Evolutionary conservation across 2,797 vertebrate genomes (phyloP).

Genomic region (Poecilia wingei): DNA sequence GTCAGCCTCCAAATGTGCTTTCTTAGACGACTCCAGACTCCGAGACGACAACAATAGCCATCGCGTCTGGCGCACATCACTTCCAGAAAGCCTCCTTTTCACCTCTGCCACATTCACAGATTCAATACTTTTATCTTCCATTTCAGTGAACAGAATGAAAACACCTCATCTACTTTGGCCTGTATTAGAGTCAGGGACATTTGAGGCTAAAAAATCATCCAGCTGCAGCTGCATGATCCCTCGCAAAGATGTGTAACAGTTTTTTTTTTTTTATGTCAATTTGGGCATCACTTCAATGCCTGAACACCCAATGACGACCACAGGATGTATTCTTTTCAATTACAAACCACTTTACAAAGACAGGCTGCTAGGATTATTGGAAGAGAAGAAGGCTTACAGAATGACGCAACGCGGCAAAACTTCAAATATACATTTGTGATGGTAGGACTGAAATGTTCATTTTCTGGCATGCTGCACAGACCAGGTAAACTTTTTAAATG

Average conservation of each 20-base stretch:
- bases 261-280: not conserved
- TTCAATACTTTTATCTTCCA: constrained; percentile 13
- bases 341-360: not conserved
- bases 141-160: not conserved
- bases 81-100: constrained; percentile 25
- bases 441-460: not conserved
- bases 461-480: not conserved
- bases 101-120: constrained; percentile 3
- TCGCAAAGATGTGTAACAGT: not conserved
- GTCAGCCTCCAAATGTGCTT: constrained; percentile 15
- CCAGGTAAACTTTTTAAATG: not conserved
- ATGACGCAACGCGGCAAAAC: not conserved
- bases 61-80: constrained; percentile 9
- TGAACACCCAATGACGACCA: too few relatives aligned
- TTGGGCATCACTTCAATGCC: not conserved
- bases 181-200: constrained; percentile 34
- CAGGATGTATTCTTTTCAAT: not conserved
- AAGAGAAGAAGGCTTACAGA: not conserved
- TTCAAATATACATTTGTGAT: not conserved
- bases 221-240: not conserved
- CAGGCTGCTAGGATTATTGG: not conserved
- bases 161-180: constrained; percentile 26
- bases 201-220: constrained; percentile 36
- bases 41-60: constrained; percentile 19
- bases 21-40: constrained; percentile 8